Evolutionary conservation across 2,113 vertebrate genomes (phyloP).

Genomic region (Philantomba maxwellii): DNA sequence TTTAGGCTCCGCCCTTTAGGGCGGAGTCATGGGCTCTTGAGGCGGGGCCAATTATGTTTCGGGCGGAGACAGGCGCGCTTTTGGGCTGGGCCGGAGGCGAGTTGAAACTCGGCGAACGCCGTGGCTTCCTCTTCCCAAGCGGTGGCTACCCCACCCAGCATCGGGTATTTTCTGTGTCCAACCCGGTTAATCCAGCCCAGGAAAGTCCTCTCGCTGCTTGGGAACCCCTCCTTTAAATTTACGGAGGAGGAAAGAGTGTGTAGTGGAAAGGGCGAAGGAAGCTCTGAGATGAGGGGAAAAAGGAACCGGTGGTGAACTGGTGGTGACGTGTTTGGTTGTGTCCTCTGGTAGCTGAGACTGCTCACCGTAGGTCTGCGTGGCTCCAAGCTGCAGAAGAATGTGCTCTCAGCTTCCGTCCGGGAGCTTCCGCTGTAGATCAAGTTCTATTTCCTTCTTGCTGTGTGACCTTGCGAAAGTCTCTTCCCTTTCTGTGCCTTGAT

Average conservation of each 20-base stretch:
- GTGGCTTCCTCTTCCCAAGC: fast-evolving
- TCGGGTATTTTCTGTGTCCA: fast-evolving
- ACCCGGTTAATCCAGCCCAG: too few relatives aligned
- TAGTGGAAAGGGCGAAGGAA: neutral
- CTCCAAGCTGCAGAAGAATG: neutral
- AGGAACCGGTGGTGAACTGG: neutral
- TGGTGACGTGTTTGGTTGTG: neutral
- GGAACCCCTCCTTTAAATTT: neutral
- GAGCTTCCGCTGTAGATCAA: neutral
- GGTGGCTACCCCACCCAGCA: fast-evolving
- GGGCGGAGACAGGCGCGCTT: neutral
- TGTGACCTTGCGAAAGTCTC: neutral
- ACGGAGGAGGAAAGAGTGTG: neutral
- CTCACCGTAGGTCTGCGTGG: neutral
- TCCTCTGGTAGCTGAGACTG: neutral
- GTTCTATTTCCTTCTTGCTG: neutral
- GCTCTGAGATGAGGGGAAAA: neutral
- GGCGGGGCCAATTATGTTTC: neutral
- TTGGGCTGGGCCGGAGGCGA: neutral
- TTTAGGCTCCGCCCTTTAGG: neutral
- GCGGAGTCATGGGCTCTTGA: neutral
- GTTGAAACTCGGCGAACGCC: fast-evolving
- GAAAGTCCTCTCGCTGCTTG: neutral
- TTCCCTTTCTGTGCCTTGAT: neutral
- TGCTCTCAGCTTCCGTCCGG: neutral